Conservation (phyloP, 2,888 invertebrate genomes). For the Eueremaeus valkanovi region DNA sequence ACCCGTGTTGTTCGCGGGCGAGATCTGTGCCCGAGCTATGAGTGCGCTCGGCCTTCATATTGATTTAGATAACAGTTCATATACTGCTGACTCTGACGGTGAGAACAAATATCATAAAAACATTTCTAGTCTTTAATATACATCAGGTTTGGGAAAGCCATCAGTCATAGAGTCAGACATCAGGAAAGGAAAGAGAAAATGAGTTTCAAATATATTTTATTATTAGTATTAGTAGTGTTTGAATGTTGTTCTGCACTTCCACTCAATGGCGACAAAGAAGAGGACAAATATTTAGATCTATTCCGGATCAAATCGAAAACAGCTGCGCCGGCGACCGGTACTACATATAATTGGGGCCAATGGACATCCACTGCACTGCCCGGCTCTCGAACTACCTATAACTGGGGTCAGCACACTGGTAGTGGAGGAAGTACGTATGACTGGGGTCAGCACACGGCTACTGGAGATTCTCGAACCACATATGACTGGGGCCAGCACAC, state of each 20-base stretch:
- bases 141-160: not conserved
- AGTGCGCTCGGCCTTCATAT: too few relatives aligned
- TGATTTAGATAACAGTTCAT: too few relatives aligned
- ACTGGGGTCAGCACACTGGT: conserved; percentile 29
- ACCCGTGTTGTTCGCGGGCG: too few relatives aligned
- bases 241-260: not conserved
- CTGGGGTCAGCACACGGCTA: conserved; percentile 38
- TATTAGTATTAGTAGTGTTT: not conserved
- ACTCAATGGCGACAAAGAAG: too few relatives aligned
- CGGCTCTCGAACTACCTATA: conserved; percentile 30
- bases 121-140: too few relatives aligned
- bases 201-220: not conserved
- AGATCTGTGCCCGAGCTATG: too few relatives aligned
- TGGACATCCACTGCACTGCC: not conserved
- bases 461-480: conserved; percentile 5
- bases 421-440: conserved; percentile 25
- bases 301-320: not conserved
- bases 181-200: not conserved
- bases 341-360: conserved; percentile 37
- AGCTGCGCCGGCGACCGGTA: conserved; percentile 6
- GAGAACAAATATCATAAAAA: too few relatives aligned
- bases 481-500: conserved; percentile 37
- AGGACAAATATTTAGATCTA: not conserved
- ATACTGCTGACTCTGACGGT: too few relatives aligned
- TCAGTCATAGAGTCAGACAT: not conserved